Base-by-base conservation (phyloP, 2,113 vertebrate genomes). In the Pseudorasbora parva region DNA sequence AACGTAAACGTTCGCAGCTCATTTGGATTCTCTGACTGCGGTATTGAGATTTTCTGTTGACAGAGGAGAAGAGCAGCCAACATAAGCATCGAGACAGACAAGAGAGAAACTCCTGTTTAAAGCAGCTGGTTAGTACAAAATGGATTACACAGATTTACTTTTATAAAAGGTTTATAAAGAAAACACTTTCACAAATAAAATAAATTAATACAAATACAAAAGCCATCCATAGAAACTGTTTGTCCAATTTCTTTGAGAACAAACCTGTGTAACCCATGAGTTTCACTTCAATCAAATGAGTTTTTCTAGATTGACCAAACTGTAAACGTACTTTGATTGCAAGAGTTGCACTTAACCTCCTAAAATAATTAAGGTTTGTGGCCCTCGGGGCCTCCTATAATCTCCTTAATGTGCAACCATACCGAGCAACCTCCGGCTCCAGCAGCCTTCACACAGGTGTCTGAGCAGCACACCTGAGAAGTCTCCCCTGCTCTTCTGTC, bases 1-100 rank as follows among this genome's bases (percentile, higher is more conserved):
- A 99, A 99, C 0, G 95, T 96, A 94, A 99, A 99, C 0, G 94
- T 95, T 66, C 96, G 89, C 11, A 95, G 89, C 45, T 98, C 97
- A 0, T 93, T 85, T 0, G 94, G 77, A 87, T 79, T 87, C 45
- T 83, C 81, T 8, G 85, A 85, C 51, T 82, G 86, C 25, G 86
- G 86, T 83, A 87, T 87, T n/a, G 84, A 93, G 87, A 99, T 99
- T 94, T 96, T 96, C 98, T 99, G 96, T 82, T 4, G 81, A 88
- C 23, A 90, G 12, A 77, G 30, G 57, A 56, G 3, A 78, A n/a
- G 1, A 78, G 49, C 15, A 60, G 54, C 49, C 33, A 86, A 86
- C 4, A 79, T 72, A 43, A 59, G 81, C 60, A 56, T 1, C 6
- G 33, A 60, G 56, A 60, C 23, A 49, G 62, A 66, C 60, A 7